These are phyloP conservation scores for Elysia chlorotica DNA, from an alignment of 1,140 invertebrate genomes.

Conservation along the genomic window DNA sequence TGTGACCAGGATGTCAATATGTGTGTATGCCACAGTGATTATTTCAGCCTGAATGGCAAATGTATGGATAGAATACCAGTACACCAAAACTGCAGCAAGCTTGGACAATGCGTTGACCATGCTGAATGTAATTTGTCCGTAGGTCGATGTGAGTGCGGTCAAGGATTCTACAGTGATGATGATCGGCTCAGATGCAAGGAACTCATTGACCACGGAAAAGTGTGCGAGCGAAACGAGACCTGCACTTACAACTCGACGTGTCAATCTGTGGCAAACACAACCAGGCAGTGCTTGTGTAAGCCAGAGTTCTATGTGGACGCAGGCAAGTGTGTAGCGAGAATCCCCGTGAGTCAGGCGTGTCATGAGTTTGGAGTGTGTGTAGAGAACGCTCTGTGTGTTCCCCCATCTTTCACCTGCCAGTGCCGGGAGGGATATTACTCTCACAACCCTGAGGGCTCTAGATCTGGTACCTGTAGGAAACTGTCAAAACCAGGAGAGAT, in stretches of 20 bases:
- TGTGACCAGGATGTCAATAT: neutral
- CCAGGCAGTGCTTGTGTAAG: conserved; percentile 16
- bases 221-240: conserved; percentile 15
- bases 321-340: conserved; percentile 16
- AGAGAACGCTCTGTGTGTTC: conserved; percentile 22
- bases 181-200: conserved; percentile 21
- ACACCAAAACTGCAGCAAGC: neutral
- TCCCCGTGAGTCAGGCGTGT: conserved; percentile 13
- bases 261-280: conserved; percentile 6
- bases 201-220: conserved; percentile 15
- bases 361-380: conserved; percentile 19
- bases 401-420: conserved; percentile 1
- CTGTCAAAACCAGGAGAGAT: conserved; percentile 1
- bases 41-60: conserved; percentile 21
- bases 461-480: neutral
- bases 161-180: conserved; percentile 16
- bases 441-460: neutral
- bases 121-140: conserved; percentile 17
- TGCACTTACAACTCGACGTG: conserved; percentile 25
- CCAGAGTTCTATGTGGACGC: conserved; percentile 11
- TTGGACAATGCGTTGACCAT: conserved; percentile 21
- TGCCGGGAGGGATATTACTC: conserved; percentile 14
- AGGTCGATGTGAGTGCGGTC: conserved; percentile 14
- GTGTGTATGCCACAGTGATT: conserved; percentile 10
- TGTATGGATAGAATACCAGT: conserved; percentile 1